These are phyloP conservation scores for Centroberyx gerrardi DNA, from an alignment of 2,797 vertebrate species.

Conservation along the genomic window DNA sequence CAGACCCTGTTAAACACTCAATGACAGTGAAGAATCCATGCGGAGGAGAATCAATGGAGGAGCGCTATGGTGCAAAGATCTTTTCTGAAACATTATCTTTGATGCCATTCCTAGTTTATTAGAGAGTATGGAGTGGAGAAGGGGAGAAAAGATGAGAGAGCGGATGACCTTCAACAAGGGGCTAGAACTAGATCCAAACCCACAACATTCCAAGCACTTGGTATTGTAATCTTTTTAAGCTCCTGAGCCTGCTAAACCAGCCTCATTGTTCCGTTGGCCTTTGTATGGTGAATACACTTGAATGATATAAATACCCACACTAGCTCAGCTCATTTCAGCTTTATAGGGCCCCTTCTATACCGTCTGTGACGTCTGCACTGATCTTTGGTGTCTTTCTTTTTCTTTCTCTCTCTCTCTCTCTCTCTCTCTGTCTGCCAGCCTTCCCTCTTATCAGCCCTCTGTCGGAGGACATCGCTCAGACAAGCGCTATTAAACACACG, in stretches of 20 bases:
- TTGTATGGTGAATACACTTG: constrained; percentile 37
- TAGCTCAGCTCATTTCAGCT: constrained; percentile 26
- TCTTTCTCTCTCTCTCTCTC: too few relatives aligned
- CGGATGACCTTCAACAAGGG: constrained; percentile 35
- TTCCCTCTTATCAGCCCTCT: constrained; percentile 41
- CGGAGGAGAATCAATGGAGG: constrained; percentile 6
- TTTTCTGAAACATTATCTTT: constrained; percentile 5
- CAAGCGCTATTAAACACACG: constrained; percentile 49
- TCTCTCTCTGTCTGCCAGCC: constrained; percentile 39
- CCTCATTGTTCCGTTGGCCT: constrained; percentile 51
- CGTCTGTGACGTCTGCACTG: too few relatives aligned
- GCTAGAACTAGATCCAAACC: constrained; percentile 18
- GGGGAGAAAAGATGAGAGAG: too few relatives aligned
- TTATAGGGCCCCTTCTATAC: constrained; percentile 1
- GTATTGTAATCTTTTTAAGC: constrained; percentile 42
- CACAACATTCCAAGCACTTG: constrained; percentile 26
- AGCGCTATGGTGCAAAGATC: neutral
- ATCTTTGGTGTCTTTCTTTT: too few relatives aligned
- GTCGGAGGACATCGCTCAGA: constrained; percentile 47
- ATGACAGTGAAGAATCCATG: neutral
- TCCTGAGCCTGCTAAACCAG: constrained; percentile 8
- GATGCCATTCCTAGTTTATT: neutral
- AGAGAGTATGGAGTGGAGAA: too few relatives aligned
- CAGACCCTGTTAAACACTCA: constrained; percentile 12
- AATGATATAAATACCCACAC: constrained; percentile 40